These are phyloP conservation scores for Spilarctia lutea DNA, from an alignment of 2,888 invertebrate species.

Conservation along the genomic window DNA sequence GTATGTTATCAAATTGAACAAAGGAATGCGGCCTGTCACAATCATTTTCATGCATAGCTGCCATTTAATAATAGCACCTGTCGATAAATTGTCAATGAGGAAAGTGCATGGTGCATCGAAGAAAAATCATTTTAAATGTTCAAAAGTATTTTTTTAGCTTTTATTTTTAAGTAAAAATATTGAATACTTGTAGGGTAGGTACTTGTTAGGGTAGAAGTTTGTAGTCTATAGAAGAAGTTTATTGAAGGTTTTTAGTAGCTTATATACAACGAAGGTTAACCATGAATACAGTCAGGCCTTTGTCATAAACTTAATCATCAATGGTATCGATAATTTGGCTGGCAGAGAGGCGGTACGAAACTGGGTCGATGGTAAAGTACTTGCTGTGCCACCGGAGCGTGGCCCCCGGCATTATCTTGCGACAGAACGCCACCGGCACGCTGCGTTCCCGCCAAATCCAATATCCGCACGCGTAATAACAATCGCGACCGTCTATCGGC, in stretches of 20 bases:
- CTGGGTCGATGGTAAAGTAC: constrained; percentile 50
- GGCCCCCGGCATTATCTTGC: constrained; percentile 67
- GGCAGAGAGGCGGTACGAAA: constrained; percentile 41
- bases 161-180: not conserved
- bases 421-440: constrained; percentile 63
- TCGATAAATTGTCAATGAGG: not conserved
- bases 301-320: constrained; percentile 34
- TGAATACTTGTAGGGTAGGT: no score
- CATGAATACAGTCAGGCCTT: not conserved
- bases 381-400: constrained; percentile 40
- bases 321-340: constrained; percentile 48
- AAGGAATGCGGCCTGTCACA: not conserved
- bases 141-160: not conserved
- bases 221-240: not conserved
- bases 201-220: not conserved
- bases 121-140: not conserved
- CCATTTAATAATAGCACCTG: not conserved
- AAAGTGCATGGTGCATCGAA: not conserved
- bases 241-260: not conserved
- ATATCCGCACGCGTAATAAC: constrained; percentile 85
- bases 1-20: no score
- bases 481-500: constrained; percentile 84
- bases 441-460: constrained; percentile 78
- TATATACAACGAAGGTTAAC: not conserved
- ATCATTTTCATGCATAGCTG: not conserved